Evolutionary conservation across 2,113 vertebrate species (phyloP).

Genomic region (Lasiurus borealis): DNA sequence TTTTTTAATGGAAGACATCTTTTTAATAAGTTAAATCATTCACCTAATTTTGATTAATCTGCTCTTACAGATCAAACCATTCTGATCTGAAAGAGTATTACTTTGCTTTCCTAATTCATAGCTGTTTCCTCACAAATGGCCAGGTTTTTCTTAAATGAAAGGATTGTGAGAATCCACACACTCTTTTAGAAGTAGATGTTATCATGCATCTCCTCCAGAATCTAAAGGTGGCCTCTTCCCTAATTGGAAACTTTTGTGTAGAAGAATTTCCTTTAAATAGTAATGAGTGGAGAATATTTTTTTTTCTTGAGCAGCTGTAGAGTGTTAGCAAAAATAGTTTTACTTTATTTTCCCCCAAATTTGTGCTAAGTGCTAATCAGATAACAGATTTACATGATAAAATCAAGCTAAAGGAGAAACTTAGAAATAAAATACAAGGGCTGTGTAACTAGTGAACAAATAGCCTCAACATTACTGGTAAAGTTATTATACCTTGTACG

Average conservation of each 20-base stretch:
- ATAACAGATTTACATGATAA: constrained; percentile 86
- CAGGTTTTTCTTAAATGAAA: constrained; percentile 49
- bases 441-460: constrained; percentile 35
- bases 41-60: background rate
- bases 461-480: background rate
- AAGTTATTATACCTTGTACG: constrained; percentile 40
- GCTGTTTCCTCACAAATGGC: background rate
- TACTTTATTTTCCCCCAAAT: constrained; percentile 74
- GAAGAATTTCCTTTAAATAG: constrained; percentile 69
- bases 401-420: constrained; percentile 69
- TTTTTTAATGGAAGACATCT: background rate
- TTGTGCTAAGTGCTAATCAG: constrained; percentile 82
- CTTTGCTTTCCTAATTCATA: constrained; percentile 4
- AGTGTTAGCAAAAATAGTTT: constrained; percentile 80
- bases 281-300: constrained; percentile 5
- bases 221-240: constrained; percentile 36
- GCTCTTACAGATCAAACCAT: background rate
- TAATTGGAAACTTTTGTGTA: constrained; percentile 72
- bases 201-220: background rate
- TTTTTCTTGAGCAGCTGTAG: constrained; percentile 74
- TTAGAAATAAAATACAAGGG: background rate
- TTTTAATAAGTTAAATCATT: background rate
- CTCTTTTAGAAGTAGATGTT: constrained; percentile 45
- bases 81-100: background rate
- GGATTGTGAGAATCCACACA: background rate